A percentile compares a stretch with the other conserved stretches of the same genome.
phyloP scores from a whole-genome alignment of 2,797 vertebrate genomes.

The Micrastur ruficollis region DNA sequence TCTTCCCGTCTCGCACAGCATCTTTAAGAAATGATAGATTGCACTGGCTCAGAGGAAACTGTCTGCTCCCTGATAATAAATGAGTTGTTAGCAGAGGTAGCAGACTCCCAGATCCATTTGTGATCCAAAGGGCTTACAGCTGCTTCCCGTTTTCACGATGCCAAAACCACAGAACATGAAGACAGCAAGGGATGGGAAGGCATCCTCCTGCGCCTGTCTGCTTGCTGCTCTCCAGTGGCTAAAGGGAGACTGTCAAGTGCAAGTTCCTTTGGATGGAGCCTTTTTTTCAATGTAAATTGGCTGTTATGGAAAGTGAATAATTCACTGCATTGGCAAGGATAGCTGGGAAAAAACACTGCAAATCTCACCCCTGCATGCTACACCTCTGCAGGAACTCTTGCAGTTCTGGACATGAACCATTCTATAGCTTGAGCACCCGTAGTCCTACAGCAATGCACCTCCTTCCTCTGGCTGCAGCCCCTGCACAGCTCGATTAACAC shows the following conservation, averaged over 20 bases:
- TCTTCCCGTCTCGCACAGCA: constrained; percentile 13
- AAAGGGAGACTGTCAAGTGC: not conserved
- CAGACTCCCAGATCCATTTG: constrained; percentile 37
- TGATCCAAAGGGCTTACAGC: constrained; percentile 60
- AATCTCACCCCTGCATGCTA: not conserved
- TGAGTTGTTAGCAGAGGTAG: constrained; percentile 62
- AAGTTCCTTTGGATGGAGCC: not conserved
- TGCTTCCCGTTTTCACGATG: constrained; percentile 55
- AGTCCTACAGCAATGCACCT: not conserved
- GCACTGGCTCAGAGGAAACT: constrained; percentile 21
- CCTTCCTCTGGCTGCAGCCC: not conserved
- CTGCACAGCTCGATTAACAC: not conserved
- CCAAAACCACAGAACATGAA: constrained; percentile 35
- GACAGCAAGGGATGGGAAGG: not conserved
- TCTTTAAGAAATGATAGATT: constrained; percentile 56
- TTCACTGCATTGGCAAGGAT: not conserved
- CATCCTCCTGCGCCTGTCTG: not conserved
- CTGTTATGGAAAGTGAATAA: not conserved
- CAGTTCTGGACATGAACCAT: not conserved
- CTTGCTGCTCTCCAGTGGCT: constrained; percentile 40
- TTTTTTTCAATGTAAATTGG: not conserved
- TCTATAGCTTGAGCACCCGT: fast-evolving
- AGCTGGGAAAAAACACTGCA: not conserved
- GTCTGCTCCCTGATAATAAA: constrained; percentile 59
- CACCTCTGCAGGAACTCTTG: not conserved